These are phyloP conservation scores for Bubo bubo DNA, from an alignment of 2,113 vertebrate genomes.

Conservation along the genomic window DNA sequence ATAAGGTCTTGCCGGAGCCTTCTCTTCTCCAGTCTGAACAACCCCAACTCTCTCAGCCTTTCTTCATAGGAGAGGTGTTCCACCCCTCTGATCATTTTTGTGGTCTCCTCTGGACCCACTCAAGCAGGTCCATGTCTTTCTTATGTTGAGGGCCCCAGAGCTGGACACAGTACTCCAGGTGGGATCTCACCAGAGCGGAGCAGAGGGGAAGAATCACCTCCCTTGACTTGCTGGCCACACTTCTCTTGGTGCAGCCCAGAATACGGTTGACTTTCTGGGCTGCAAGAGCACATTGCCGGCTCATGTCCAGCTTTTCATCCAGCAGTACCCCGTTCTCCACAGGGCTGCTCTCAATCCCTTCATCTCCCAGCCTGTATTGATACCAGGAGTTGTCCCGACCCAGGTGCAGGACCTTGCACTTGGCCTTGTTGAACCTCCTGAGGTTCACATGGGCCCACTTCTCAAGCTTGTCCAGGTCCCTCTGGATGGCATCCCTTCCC, in stretches of 20 bases:
- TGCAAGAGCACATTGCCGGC: background rate
- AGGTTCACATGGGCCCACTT: background rate
- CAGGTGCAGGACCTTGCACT: background rate
- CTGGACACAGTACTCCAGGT: background rate
- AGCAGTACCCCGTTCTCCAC: background rate
- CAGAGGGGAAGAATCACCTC: background rate
- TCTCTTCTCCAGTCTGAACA: background rate
- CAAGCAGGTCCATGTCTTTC: background rate
- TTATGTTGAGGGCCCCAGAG: background rate
- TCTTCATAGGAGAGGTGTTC: background rate
- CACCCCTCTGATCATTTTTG: too few species aligned
- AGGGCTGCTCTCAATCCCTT: background rate
- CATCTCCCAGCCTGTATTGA: background rate
- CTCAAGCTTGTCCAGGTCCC: background rate
- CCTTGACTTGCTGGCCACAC: too few species aligned
- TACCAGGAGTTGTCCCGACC: background rate
- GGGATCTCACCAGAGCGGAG: background rate
- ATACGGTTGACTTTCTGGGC: background rate
- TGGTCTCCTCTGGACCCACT: background rate
- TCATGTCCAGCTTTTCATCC: background rate
- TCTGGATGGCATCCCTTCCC: background rate
- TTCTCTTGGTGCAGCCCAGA: background rate
- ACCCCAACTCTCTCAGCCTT: background rate
- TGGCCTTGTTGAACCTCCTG: background rate
- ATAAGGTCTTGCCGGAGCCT: background rate